Evolutionary conservation across 2,113 vertebrate genomes (phyloP), one percentile per base, ranked within the genome.

Genomic region (Romanogobio albipinnatus): DNA sequence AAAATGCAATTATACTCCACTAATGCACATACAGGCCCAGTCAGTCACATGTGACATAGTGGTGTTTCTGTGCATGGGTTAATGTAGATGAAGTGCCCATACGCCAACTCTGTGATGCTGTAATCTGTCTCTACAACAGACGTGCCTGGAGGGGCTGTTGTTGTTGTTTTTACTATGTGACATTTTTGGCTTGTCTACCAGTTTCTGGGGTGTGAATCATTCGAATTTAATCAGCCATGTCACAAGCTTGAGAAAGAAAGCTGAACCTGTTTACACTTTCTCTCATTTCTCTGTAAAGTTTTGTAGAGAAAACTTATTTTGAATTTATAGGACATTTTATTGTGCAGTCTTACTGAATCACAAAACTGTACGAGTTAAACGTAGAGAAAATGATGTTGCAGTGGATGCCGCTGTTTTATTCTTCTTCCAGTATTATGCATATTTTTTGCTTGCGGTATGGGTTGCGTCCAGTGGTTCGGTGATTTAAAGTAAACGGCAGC

Each of bases 161-260:
- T 76, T 51, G 24, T 19, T 56, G 15, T 76, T 81, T 85, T 62
- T 70, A 73, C 53, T 10, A 2, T 5, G 47, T 74, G 84, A 71
- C 61, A 85, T 62, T 61, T 76, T 77, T 45, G 76, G 29, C 64
- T 43, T 15, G 56, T 39, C 82, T 83, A 9, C 49, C 43, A 13
- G 9, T 80, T 66, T 80, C 49, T 49, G 58, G 56, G 22, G 22
- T 84, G 15, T 58, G 77, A 85, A 84, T 75, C n/a, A 43, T n/a
- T 29, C 17, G 4, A 4, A 58, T 61, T 7, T 47, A 78, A 71
- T 78, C 7, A 43, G 15, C 19, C 33, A 3, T 84, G 68, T 8
- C 53, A 43, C 36, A 78, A 78, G 33, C 47, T 56, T 78, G 24
- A 78, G 75, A 78, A 56, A 22, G 26, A 66, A 81, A 29, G 61